Percentiles rank a stretch among this genome's conserved stretches.
phyloP scores from a whole-genome alignment of 1,140 invertebrate species.

The Lasaia peninsularis region DNA sequence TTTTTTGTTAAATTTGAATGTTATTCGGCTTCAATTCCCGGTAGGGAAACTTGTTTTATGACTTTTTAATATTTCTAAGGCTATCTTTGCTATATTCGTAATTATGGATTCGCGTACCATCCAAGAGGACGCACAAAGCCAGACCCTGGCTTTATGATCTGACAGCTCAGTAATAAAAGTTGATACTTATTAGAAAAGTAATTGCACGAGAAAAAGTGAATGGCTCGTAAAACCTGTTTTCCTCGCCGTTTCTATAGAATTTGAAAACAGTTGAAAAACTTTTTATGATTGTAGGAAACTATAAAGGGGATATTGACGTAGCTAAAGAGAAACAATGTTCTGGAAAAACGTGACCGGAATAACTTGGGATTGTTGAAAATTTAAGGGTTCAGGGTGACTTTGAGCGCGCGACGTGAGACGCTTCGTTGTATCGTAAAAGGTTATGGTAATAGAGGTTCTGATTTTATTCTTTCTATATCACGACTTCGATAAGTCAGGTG shows the following conservation, averaged over 20 bases:
- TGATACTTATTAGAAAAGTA: constrained; percentile 8
- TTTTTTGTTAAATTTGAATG: no score
- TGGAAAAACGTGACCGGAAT: not conserved
- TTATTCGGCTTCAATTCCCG: no score
- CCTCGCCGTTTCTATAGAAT: not conserved
- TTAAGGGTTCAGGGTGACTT: not conserved
- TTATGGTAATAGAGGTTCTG: no score
- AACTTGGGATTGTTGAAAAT: not conserved
- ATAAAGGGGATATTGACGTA: constrained; percentile 3
- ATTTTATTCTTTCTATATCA: no score
- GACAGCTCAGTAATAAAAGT: not conserved
- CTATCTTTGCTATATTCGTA: no score
- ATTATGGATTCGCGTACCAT: not conserved
- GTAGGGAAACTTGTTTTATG: no score
- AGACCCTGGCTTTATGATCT: not conserved
- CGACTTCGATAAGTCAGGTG: no score
- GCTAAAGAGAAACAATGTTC: constrained; percentile 9
- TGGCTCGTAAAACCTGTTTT: constrained; percentile 11
- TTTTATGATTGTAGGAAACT: constrained; percentile 5
- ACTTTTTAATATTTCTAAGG: no score
- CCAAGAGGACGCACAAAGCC: not conserved
- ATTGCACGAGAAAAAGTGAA: constrained; percentile 5
- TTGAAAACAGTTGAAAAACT: constrained; percentile 1
- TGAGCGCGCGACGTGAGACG: not conserved
- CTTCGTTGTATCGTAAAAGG: no score